A percentile compares a stretch with the other conserved stretches of the same genome.
These are phyloP conservation scores for Sarcophaga rosellei DNA, from an alignment of 2,888 invertebrate genomes.

Conservation along the genomic window DNA sequence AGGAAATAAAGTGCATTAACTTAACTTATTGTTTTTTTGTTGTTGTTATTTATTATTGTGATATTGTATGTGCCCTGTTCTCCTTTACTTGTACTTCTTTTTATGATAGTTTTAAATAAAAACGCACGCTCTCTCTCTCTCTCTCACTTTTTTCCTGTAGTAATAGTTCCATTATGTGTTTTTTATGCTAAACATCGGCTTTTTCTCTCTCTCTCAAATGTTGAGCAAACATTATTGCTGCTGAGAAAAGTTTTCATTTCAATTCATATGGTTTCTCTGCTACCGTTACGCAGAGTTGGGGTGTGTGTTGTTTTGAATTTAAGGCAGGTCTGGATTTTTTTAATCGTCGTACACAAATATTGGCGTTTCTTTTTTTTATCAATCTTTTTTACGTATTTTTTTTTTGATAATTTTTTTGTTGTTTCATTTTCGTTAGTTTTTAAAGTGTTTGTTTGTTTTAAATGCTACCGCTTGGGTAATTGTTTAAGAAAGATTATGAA, in stretches of 20 bases:
- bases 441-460: too few species aligned
- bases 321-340: conserved; percentile 34
- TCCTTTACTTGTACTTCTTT: not conserved
- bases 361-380: not conserved
- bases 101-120: not conserved
- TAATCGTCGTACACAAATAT: not conserved
- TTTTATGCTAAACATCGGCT: too few species aligned
- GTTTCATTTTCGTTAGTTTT: too few species aligned
- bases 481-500: too few species aligned
- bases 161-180: too few species aligned
- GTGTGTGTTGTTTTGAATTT: not conserved
- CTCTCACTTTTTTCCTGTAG: not conserved
- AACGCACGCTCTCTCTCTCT: too few species aligned
- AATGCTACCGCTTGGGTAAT: too few species aligned
- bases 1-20: conserved; percentile 44
- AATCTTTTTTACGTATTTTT: not conserved
- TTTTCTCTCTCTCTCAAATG: not conserved
- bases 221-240: not conserved
- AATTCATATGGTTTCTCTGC: not conserved
- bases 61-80: too few species aligned
- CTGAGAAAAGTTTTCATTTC: not conserved
- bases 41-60: not conserved
- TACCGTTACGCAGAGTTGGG: not conserved
- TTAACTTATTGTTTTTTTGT: conserved; percentile 27
- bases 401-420: too few species aligned